Base-by-base conservation (phyloP, 2,888 invertebrate genomes). In the Corythucha ciliata region DNA sequence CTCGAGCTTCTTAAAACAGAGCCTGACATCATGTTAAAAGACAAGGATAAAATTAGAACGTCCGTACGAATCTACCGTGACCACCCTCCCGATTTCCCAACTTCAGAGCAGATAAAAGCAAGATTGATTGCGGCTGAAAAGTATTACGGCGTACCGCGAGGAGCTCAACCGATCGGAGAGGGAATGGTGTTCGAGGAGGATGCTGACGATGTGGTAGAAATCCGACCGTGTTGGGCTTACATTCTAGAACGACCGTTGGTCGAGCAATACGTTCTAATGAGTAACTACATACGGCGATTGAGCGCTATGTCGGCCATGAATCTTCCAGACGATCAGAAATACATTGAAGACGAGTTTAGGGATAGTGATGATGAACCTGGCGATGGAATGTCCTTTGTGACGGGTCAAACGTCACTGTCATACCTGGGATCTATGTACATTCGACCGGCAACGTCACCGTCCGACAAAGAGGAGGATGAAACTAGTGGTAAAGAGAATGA, bases 251-350 rank as follows among this genome's bases (percentile, higher is more conserved):
- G 51, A 3, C 51, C 51, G 24, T 29, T 51, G 21, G 44, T 51
- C 10, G 51, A 51, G 29, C 51, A 51, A 37, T 51, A 51, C 29
- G 51, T 51, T 14, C 25, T 51, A 10, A 51, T 51, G 51, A 51
- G 24, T 7, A 51, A 45, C 20, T 51, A 51, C 51, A 51, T 51
- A 14, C 21, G 51, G 7, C 39, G 32, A 44, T 12, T 27, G 3
- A 44, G 44, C 10, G 27, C 36, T 16, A n/a, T 44, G 36, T 24
- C 42, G 1, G 51, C n/a, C n/a, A n/a, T n/a, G n/a, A n/a, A n/a
- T n/a, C n/a, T n/a, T n/a, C n/a, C n/a, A n/a, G n/a, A n/a, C n/a
- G n/a, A n/a, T n/a, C n/a, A n/a, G n/a, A n/a, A n/a, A n/a, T n/a
- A n/a, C n/a, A n/a, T n/a, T n/a, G n/a, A n/a, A n/a, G n/a, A n/a